These are phyloP conservation scores for Penaeus monodon DNA, from an alignment of 2,888 invertebrate genomes.

Conservation along the genomic window DNA sequence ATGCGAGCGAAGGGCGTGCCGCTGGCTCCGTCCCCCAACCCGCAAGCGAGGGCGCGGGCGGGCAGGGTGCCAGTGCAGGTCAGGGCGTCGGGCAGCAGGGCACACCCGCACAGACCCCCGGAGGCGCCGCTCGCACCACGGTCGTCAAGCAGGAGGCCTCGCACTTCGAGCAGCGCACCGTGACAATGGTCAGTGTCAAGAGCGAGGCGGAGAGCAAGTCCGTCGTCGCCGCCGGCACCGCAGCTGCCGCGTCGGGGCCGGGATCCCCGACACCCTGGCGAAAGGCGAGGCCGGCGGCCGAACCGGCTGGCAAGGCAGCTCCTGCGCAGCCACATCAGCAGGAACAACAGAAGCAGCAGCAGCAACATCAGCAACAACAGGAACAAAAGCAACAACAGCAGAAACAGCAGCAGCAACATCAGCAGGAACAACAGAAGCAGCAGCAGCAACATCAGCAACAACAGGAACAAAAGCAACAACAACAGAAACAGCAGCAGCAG, in stretches of 20 bases:
- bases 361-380: not conserved
- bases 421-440: no score
- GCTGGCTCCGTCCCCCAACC: not conserved
- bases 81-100: not conserved
- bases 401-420: no score
- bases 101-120: constrained; percentile 1
- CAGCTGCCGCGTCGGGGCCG: not conserved
- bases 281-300: constrained; percentile 27
- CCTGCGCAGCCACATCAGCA: not conserved
- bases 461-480: no score
- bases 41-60: not conserved
- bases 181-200: constrained; percentile 31
- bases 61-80: constrained; percentile 29
- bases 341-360: not conserved
- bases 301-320: constrained; percentile 33
- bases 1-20: not conserved
- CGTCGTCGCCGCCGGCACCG: not conserved
- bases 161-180: no score
- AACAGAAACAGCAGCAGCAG: not conserved
- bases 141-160: no score
- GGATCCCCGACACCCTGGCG: constrained; percentile 48
- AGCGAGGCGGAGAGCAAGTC: constrained; percentile 26
- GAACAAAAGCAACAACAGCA: not conserved
- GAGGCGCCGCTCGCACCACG: not conserved
- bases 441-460: not conserved